Base-by-base conservation (phyloP, 2,888 invertebrate genomes). In the Pyrgus malvae region DNA sequence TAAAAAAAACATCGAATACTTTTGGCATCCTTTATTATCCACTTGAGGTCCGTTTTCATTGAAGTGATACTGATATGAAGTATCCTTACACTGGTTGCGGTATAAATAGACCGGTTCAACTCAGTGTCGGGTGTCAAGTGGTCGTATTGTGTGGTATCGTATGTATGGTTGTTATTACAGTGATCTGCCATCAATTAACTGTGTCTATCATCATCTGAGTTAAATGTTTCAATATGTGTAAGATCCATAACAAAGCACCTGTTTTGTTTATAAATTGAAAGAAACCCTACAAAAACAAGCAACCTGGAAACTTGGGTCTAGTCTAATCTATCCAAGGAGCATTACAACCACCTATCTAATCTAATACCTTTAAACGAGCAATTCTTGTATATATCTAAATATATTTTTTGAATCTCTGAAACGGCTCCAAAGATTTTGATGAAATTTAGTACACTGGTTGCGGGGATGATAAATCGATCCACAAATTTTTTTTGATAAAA, bases 11-110 rank as follows among this genome's bases (percentile, higher is more conserved):
- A n/a, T n/a, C 29, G 33, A 41, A 25, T 44, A 51, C 44, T 51
- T 51, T 42, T 21, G 51, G 44, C 37, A 37, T 44, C 51, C 37
- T 44, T 51, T 44, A 51, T 51, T 51, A 51, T 37, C 44, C 51
- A 51, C 44, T 51, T 51, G 37, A 37, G 19, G 41, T 31, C 9
- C 44, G 44, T 37, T 23, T n/a, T 44, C 37, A 50, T 42, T 51
- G 42, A 51, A 51, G 51, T 51, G 51, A 44, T 44, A 44, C 44
- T 44, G 42, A 50, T 42, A 35, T 29, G 29, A 45, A 44, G 45
- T 46, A 38, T 8, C 11, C 23, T 29, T 31, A 40, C 38, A 40
- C 38, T n/a, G 38, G 38, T 21, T 9, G 17, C 33, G 45, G 11
- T 54, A 54, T 41, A 48, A 54, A 54, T 48, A 48, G 48, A 33